A percentile compares a stretch with the other conserved stretches of the same genome.
Evolutionary conservation across 2,888 invertebrate genomes (phyloP).

Genomic region (Periphyllus acericola): DNA sequence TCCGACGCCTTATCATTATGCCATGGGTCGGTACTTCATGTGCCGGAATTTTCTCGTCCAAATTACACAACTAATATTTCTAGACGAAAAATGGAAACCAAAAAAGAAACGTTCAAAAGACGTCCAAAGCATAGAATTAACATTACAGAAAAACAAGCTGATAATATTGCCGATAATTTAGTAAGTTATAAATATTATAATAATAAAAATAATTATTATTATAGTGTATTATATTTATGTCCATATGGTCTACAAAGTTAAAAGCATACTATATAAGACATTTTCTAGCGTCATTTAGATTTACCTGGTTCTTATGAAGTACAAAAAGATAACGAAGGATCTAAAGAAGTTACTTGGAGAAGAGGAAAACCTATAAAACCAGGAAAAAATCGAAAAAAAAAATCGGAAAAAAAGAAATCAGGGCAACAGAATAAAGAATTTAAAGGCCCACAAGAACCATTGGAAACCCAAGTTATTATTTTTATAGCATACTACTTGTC

Average conservation of each 20-base stretch:
- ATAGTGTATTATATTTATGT: too few relatives aligned
- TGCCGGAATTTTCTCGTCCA: conserved; percentile 8
- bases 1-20: conserved; percentile 44
- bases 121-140: conserved; percentile 18
- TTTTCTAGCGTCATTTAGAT: conserved; percentile 48
- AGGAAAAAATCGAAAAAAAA: conserved; percentile 36
- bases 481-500: neutral
- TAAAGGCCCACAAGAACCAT: conserved; percentile 71
- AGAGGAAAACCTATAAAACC: conserved; percentile 50
- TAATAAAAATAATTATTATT: too few relatives aligned
- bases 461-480: conserved; percentile 71
- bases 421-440: conserved; percentile 68
- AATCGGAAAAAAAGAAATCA: conserved; percentile 41
- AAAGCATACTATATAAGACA: neutral
- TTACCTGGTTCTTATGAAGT: conserved; percentile 29
- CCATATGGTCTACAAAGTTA: too few relatives aligned
- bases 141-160: conserved; percentile 59
- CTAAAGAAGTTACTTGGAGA: conserved; percentile 55
- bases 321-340: conserved; percentile 40
- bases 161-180: conserved; percentile 56
- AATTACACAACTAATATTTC: neutral
- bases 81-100: conserved; percentile 12
- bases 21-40: conserved; percentile 54
- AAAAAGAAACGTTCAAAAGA: conserved; percentile 34
- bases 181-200: conserved; percentile 27